Conservation (phyloP, 2,797 vertebrate genomes). For the Pangasius mekongensis region DNA sequence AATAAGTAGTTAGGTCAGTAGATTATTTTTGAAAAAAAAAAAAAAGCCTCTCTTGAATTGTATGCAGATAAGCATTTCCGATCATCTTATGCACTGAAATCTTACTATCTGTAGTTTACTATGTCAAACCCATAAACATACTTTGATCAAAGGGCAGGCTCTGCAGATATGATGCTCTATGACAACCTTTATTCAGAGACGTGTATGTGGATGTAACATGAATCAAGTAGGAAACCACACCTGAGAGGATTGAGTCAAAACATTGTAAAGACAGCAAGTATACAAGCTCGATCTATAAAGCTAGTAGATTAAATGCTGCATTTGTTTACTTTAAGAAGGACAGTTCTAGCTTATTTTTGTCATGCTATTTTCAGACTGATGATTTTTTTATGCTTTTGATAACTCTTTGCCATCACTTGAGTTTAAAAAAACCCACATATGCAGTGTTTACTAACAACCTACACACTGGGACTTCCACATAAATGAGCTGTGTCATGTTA, state of each 20-base stretch:
- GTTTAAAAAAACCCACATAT: neutral
- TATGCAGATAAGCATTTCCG: neutral
- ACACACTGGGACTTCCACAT: slow-evolving; percentile 17
- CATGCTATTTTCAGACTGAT: neutral
- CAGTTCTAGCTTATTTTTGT: neutral
- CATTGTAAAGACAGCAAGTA: neutral
- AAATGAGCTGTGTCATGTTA: slow-evolving; percentile 18
- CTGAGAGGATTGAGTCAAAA: neutral
- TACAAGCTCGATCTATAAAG: neutral
- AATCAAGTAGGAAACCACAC: neutral
- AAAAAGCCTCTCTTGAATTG: neutral
- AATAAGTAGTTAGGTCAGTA: neutral
- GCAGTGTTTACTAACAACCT: slow-evolving; percentile 6
- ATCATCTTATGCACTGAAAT: neutral
- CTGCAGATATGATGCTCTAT: neutral
- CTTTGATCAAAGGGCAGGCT: neutral
- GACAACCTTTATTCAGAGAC: neutral
- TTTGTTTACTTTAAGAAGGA: neutral
- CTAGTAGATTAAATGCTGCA: neutral
- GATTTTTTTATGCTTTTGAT: neutral
- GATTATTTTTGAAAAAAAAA: neutral
- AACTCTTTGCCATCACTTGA: neutral
- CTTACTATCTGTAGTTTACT: neutral
- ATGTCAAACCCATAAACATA: neutral
- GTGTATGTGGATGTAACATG: neutral